Conservation (phyloP, 2,113 vertebrate species). For the Beaufortia kweichowensis region DNA sequence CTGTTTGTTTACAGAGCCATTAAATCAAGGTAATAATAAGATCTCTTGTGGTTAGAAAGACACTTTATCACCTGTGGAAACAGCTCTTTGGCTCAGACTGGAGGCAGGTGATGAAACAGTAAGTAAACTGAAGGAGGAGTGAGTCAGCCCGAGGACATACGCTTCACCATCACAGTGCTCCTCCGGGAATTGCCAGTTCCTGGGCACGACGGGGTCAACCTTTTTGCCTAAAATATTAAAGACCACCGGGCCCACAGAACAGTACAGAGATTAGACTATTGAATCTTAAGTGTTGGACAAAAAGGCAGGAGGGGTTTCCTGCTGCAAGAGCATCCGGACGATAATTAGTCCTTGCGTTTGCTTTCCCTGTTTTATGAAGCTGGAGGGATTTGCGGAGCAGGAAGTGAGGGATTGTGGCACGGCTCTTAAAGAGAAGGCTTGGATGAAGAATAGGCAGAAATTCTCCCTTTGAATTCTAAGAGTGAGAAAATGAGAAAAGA, state of each 20-base stretch:
- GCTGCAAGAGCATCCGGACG: slow-evolving; percentile 22
- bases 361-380: background rate
- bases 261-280: slow-evolving; percentile 37
- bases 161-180: slow-evolving; percentile 19
- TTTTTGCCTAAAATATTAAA: slow-evolving; percentile 44
- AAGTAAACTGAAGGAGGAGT: background rate
- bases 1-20: background rate
- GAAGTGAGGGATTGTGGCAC: background rate
- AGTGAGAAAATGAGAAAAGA: slow-evolving; percentile 1
- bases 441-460: slow-evolving; percentile 9
- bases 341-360: slow-evolving; percentile 12
- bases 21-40: slow-evolving; percentile 13
- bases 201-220: slow-evolving; percentile 31
- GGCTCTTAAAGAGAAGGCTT: slow-evolving; percentile 2
- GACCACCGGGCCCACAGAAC: background rate
- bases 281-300: slow-evolving; percentile 19
- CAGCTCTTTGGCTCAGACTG: slow-evolving; percentile 13
- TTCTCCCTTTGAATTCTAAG: background rate
- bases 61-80: slow-evolving; percentile 12
- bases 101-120: slow-evolving; percentile 35
- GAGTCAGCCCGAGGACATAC: slow-evolving; percentile 4
- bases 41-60: background rate
- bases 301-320: slow-evolving; percentile 29
- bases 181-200: slow-evolving; percentile 18
- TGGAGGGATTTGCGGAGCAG: slow-evolving; percentile 17